Evolutionary conservation across 1,140 invertebrate species (phyloP), one percentile per base, ranked within the genome.

Genomic region (Oedothorax gibbosus): DNA sequence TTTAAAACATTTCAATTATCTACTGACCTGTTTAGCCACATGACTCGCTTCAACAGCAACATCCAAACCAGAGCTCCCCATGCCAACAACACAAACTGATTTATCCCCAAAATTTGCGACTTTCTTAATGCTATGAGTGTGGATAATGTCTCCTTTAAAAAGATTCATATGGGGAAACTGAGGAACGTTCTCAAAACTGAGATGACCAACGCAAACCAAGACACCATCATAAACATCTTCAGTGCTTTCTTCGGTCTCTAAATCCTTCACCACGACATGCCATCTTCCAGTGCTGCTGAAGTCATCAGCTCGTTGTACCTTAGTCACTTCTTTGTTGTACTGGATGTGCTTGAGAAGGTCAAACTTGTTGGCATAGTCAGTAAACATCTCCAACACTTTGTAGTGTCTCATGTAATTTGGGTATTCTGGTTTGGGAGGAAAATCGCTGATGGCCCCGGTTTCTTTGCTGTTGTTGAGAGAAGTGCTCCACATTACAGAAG

Each of bases 381-480:
- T 83, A 54, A 91, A 69, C 88, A 86, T 14, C 90, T 85, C 72
- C 9, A 89, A 69, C 14, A 91, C 88, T 66, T 89, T 85, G 12
- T 76, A 84, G 87, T 92, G 90, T 35, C 89, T 90, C 88, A 92
- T 89, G 86, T 90, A 91, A 50, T 89, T 89, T 0, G 90, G 89
- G 81, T 89, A 91, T 11, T 90, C 85, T n/a, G 86, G 80, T 21
- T 90, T 90, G 10, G 90, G 89, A 2, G 91, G 91, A 86, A 91
- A 91, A 80, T 91, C 91, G 79, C 87, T 87, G 53, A 86, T 87
- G 11, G 88, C 89, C 88, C 90, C 90, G 88, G 91, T 90, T 87
- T 91, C 90, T 86, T 86, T 86, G 64, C 90, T 91, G 1, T 91
- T 91, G 88, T 92, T 92, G 9, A 91, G 89, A 21, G 90, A 50